Evolutionary conservation across 2,797 vertebrate species (phyloP).

Genomic region (Pachyuromys duprasi): DNA sequence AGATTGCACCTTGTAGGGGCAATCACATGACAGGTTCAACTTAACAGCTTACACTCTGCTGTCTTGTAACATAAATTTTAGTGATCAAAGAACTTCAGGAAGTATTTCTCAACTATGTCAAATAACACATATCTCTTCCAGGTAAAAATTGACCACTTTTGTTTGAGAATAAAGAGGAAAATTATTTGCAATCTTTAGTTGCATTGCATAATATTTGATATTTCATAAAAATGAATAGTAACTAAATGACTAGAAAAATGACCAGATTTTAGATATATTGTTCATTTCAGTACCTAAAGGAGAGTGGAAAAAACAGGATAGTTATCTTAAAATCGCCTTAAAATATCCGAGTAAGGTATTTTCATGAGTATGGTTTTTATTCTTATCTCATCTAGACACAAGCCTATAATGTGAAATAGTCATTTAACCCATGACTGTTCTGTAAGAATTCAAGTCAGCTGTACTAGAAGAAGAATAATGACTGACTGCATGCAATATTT

Average conservation of each 20-base stretch:
- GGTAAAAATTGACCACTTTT: neutral
- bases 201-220: neutral
- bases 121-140: neutral
- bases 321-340: constrained; percentile 17
- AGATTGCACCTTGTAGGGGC: neutral
- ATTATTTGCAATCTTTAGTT: neutral
- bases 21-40: neutral
- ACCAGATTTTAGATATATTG: neutral
- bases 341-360: neutral
- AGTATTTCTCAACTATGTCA: neutral
- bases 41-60: neutral
- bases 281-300: neutral
- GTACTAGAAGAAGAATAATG: neutral
- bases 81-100: neutral
- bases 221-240: neutral
- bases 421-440: neutral
- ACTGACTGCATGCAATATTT: neutral
- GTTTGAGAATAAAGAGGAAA: neutral
- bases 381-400: neutral
- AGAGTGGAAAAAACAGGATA: neutral
- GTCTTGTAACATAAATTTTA: neutral
- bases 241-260: neutral
- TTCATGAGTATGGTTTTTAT: neutral
- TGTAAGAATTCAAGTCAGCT: neutral
- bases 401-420: neutral